Percentiles rank a stretch among this genome's conserved stretches.
Conservation (phyloP, 2,888 invertebrate species). For the Melitaea athalia region DNA sequence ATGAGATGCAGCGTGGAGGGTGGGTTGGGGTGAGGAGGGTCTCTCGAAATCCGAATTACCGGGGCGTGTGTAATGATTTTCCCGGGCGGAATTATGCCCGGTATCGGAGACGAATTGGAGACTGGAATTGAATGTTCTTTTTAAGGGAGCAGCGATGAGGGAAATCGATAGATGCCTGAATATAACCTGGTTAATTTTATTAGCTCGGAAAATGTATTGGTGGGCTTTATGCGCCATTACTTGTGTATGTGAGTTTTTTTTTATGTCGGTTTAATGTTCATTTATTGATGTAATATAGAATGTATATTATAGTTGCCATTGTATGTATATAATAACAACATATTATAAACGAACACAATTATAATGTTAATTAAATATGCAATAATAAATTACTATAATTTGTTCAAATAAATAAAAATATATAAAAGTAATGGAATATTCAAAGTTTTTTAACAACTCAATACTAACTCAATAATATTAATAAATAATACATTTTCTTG, state of each 20-base stretch:
- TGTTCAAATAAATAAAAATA: too few relatives aligned
- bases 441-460: too few relatives aligned
- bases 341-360: too few relatives aligned
- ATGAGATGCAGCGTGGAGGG: conserved; percentile 78
- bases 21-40: conserved; percentile 49
- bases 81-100: conserved; percentile 77
- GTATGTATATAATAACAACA: too few relatives aligned
- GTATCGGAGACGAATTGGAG: conserved; percentile 71
- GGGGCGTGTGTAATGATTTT: conserved; percentile 82
- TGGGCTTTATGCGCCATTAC: conserved; percentile 31
- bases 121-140: conserved; percentile 57
- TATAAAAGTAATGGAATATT: too few relatives aligned
- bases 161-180: conserved; percentile 42
- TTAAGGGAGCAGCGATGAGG: conserved; percentile 47
- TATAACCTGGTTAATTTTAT: conserved; percentile 37
- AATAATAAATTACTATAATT: too few relatives aligned
- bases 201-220: conserved; percentile 34
- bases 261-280: neutral
- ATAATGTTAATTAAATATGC: too few relatives aligned
- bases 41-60: conserved; percentile 80
- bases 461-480: too few relatives aligned
- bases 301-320: neutral
- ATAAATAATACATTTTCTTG: too few relatives aligned
- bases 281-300: neutral
- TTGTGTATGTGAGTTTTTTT: neutral